Evolutionary conservation across 92 coral and sea anemone species (phyloP), one percentile per base, ranked within the genome.

Genomic region (Palythoa caribaeorum): DNA sequence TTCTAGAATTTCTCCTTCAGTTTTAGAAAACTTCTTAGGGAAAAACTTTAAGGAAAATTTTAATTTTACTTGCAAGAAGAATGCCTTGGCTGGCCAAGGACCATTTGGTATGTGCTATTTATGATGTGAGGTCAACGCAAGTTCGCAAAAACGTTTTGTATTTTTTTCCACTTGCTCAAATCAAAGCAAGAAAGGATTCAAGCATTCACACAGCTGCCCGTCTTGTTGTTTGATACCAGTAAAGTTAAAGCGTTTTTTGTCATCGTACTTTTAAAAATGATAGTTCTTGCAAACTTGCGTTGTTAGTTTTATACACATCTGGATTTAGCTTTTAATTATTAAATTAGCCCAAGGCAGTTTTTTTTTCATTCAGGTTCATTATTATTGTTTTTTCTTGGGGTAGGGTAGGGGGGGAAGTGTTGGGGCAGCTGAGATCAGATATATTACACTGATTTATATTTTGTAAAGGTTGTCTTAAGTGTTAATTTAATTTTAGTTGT

Each of bases 21-120:
- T 92, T 39, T 72, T 95, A 79, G 94, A 93, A 53, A 93, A 90
- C 60, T 79, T 95, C 84, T 91, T 95, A 77, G 93, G 98, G 51
- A 93, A 92, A 89, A 90, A 91, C 79, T 83, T 92, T 35, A 92
- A 90, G 65, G 88, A 91, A 76, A 94, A 92, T 77, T 85, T 91
- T 35, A 92, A 91, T 13, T 90, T 95, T 78, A 78, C 98, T 0
- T 95, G 96, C 74, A 95, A 95, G 84, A 92, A 88, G 52, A 94
- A 94, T 88, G 95, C 90, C 10, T 73, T 92, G 10, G 93, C 95
- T 76, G 94, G 86, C 40, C 54, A 81, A 65, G 86, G 98, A 28
- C 96, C 98, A 2, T 92, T 95, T 90, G 98, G 96, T 38, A 77
- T 95, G 91, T 95, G 96, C 70, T 95, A 95, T 72, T 90, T 95